Conservation (phyloP, 1,140 invertebrate species). For the Sarcophaga bullata region DNA sequence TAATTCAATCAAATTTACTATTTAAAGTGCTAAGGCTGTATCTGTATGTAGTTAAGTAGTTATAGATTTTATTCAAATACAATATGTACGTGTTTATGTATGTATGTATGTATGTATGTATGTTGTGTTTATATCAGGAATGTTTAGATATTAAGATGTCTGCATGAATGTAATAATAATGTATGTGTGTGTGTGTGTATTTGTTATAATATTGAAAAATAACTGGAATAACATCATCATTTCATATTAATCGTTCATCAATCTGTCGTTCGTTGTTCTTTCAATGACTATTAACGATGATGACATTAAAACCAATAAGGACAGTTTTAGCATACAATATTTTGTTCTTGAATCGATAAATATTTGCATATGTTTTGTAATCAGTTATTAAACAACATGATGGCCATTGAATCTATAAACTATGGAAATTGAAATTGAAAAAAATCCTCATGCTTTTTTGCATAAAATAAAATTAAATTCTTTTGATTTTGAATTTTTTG, state of each 20-base stretch:
- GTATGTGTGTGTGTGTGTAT: no score
- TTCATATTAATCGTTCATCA: not conserved
- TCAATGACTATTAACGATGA: no score
- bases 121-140: not conserved
- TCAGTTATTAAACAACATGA: not conserved
- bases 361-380: not conserved
- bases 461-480: no score
- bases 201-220: not conserved
- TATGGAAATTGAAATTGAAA: no score
- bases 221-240: not conserved
- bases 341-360: not conserved
- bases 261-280: no score
- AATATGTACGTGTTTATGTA: not conserved
- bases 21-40: no score
- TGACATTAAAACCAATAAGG: not conserved
- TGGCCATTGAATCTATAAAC: not conserved
- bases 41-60: no score
- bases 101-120: not conserved
- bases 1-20: no score
- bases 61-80: not conserved
- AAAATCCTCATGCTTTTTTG: no score
- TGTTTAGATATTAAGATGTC: not conserved
- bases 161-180: not conserved
- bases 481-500: no score
- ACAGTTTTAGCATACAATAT: not conserved